These are phyloP conservation scores for Drosophila cardini DNA, from an alignment of 1,140 invertebrate genomes.

Conservation along the genomic window DNA sequence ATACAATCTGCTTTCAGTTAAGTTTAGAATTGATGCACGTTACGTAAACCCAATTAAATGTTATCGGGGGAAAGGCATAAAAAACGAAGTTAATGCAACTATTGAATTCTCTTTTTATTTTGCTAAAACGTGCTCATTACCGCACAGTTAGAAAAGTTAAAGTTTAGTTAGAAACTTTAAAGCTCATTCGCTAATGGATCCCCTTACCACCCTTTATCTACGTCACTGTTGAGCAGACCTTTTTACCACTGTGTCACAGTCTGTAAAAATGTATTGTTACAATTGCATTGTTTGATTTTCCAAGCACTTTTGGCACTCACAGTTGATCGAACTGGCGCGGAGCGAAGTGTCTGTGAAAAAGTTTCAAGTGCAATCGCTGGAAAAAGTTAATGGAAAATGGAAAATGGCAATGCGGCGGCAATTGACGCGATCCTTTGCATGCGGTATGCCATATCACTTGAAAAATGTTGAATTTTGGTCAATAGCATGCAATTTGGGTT, in stretches of 20 bases:
- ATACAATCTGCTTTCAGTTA: background rate
- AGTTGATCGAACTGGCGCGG: conserved; percentile 69
- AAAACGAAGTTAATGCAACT: background rate
- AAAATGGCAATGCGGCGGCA: conserved; percentile 36
- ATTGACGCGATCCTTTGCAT: conserved; percentile 39
- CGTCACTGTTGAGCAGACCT: background rate
- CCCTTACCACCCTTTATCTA: background rate
- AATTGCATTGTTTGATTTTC: conserved; percentile 22
- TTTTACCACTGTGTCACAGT: conserved; percentile 22
- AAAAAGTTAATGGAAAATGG: conserved; percentile 52
- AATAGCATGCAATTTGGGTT: conserved; percentile 79
- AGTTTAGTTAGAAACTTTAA: background rate
- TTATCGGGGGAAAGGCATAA: background rate
- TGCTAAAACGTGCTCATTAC: background rate
- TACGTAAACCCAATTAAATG: background rate
- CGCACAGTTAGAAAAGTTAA: background rate
- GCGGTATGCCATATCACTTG: conserved; percentile 50
- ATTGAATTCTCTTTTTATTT: background rate
- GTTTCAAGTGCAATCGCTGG: conserved; percentile 61
- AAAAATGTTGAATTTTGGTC: conserved; percentile 72
- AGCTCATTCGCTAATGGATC: background rate
- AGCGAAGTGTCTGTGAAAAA: conserved; percentile 60
- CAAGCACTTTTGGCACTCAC: conserved; percentile 36
- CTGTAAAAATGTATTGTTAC: conserved; percentile 42
- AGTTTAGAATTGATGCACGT: background rate